Base-by-base conservation (phyloP, 2,113 vertebrate species). In the Barnardius zonarius region DNA sequence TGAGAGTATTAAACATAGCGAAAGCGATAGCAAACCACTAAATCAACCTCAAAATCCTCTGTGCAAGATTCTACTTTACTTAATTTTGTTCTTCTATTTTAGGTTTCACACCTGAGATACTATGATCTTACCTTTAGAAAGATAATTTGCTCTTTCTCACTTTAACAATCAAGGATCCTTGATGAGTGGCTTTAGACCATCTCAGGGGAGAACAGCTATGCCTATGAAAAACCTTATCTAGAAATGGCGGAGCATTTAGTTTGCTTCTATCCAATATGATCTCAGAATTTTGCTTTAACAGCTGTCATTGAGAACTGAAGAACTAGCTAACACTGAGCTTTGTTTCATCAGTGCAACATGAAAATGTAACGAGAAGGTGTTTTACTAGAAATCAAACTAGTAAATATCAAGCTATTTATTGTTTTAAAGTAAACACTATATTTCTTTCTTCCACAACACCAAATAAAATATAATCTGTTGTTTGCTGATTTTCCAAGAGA, bases 111-210 rank as follows among this genome's bases (percentile, higher is more conserved):
- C 82, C 72, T 63, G 66, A 96, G 90, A 66, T 57, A n/a, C 37
- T 44, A 55, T 83, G 66, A 94, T 95, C 86, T 96, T 96, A 91
- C 94, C 79, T 95, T 97, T 85, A 97, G 97, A 92, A 96, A 91
- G 67, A 41, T 25, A 49, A 80, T 92, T 96, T 93, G 51, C 68
- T 89, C 43, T 89, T 95, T 92, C 66, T 80, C 27, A 93, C 8
- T 86, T 93, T 87, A 92, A 86, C 68, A 96, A 91, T 88, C 11
- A 39, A 83, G 49, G 46, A 63, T 86, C 84, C 55, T 91, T 89
- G 49, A 81, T 93, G 43, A 43, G 23, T 90, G 61, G 27, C 54
- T 97, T 97, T 86, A 92, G 43, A 48, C 35, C 79, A 66, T 94
- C 88, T 94, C 83, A 86, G 5, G 28, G 41, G 57, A 95, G 54